phyloP scores from a whole-genome alignment of 2,888 invertebrate genomes.

The Acrobasis consociella region DNA sequence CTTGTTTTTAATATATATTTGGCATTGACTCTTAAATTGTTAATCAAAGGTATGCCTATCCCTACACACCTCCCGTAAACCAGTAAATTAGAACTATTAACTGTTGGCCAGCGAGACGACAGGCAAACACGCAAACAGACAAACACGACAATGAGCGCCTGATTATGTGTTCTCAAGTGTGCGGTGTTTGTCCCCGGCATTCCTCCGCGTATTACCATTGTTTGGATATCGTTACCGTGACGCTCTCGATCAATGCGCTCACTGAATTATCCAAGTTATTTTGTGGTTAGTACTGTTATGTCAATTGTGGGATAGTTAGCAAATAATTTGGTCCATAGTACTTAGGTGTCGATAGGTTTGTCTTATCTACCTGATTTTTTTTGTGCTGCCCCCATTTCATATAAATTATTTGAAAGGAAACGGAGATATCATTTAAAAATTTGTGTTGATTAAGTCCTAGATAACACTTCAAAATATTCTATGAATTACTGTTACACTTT shows the following conservation, averaged over 20 bases:
- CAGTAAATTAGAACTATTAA: constrained; percentile 19
- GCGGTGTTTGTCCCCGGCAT: constrained; percentile 47
- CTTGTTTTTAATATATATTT: too few species aligned
- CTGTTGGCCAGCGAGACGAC: constrained; percentile 2
- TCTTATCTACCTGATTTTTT: too few species aligned
- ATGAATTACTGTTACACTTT: too few species aligned
- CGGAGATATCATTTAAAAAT: too few species aligned
- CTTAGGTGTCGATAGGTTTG: too few species aligned
- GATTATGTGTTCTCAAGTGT: constrained; percentile 73
- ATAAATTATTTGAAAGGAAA: too few species aligned
- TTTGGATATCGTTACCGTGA: constrained; percentile 57
- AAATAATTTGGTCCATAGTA: too few species aligned
- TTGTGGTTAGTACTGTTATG: neutral
- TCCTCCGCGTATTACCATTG: constrained; percentile 39
- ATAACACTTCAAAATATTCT: too few species aligned
- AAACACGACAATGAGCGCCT: constrained; percentile 44
- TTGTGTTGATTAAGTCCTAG: too few species aligned
- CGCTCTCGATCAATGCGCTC: constrained; percentile 33
- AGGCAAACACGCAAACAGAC: neutral
- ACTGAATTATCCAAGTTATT: constrained; percentile 17
- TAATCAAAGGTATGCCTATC: constrained; percentile 3
- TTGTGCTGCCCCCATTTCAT: too few species aligned
- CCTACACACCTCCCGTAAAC: too few species aligned
- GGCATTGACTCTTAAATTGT: neutral
- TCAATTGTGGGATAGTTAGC: too few species aligned